Percentiles rank a stretch among this genome's conserved stretches.
phyloP scores from a whole-genome alignment of 2,113 vertebrate species.

The Triplophysa dalaica region DNA sequence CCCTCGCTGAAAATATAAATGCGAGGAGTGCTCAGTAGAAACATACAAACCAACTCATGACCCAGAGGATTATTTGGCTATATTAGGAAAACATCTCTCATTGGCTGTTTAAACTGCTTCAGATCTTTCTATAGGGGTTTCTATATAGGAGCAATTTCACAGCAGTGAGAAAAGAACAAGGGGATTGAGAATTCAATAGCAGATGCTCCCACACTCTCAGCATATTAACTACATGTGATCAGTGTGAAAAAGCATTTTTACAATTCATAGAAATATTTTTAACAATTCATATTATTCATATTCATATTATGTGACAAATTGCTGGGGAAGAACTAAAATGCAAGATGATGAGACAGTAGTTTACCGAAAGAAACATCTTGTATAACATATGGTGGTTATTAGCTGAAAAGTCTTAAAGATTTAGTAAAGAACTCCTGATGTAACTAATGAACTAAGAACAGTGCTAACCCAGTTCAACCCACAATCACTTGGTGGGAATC shows the following conservation, averaged over 20 bases:
- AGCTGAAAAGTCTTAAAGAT: background rate
- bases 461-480: slow-evolving; percentile 9
- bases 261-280: background rate
- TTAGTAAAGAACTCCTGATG: background rate
- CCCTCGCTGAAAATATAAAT: slow-evolving; percentile 49
- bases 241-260: background rate
- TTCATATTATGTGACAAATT: background rate
- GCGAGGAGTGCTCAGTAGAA: slow-evolving; percentile 52
- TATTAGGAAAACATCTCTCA: slow-evolving; percentile 59
- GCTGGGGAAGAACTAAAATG: background rate
- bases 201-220: background rate
- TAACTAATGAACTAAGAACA: slow-evolving; percentile 3
- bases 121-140: slow-evolving; percentile 41
- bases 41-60: slow-evolving; percentile 41
- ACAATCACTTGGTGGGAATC: background rate
- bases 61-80: slow-evolving; percentile 56
- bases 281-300: too few species aligned
- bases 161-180: slow-evolving; percentile 50
- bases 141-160: slow-evolving; percentile 31
- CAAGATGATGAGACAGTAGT: background rate
- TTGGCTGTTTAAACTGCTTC: slow-evolving; percentile 46
- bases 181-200: slow-evolving; percentile 47
- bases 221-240: background rate
- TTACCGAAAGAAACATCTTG: background rate
- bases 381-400: background rate